Evolutionary conservation across 2,113 vertebrate species (phyloP).

Genomic region (Pteruthius melanotis): DNA sequence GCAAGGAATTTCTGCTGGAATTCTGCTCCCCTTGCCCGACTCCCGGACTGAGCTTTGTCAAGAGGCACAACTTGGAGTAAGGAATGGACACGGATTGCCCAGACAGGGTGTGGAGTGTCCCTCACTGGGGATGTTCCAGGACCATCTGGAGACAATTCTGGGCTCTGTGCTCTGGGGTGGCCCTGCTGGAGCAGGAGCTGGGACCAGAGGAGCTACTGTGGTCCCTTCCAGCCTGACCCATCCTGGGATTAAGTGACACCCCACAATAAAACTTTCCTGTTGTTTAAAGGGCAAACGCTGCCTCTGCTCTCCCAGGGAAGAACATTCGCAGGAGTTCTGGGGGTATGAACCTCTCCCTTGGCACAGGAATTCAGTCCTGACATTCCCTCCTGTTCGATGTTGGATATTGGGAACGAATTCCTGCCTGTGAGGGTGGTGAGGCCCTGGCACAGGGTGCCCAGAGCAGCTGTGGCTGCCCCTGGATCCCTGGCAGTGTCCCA

Average conservation of each 20-base stretch:
- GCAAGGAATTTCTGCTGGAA: not conserved
- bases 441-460: not conserved
- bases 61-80: not conserved
- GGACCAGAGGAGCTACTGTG: not conserved
- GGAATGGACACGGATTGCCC: not conserved
- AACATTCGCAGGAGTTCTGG: not conserved
- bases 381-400: not conserved
- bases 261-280: fast-evolving
- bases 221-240: not conserved
- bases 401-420: not conserved
- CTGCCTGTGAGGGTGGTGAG: fast-evolving
- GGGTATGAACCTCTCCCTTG: no score
- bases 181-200: not conserved
- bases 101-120: fast-evolving
- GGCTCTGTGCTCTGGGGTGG: not conserved
- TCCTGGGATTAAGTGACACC: not conserved
- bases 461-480: not conserved
- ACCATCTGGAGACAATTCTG: not conserved
- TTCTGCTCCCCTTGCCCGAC: not conserved
- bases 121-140: not conserved
- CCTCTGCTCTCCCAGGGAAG: not conserved
- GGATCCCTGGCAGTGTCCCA: not conserved
- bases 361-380: not conserved
- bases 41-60: not conserved
- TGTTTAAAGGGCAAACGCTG: not conserved